Evolutionary conservation across 2,797 vertebrate genomes (phyloP).

Genomic region (Dendrocincla tyrannina): DNA sequence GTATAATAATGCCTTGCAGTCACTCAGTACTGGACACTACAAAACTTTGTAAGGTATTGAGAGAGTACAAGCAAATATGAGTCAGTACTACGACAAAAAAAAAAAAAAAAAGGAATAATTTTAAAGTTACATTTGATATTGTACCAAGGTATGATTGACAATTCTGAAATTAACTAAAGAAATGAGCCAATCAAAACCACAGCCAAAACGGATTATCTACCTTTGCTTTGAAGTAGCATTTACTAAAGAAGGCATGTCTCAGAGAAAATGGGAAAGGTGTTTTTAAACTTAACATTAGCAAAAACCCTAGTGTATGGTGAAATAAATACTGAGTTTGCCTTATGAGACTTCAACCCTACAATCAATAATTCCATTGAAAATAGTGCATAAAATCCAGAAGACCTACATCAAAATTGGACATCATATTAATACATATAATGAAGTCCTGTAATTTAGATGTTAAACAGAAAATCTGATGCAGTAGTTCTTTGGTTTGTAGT

Average conservation of each 20-base stretch:
- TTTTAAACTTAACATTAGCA: neutral
- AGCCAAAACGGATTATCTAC: neutral
- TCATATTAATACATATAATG: neutral
- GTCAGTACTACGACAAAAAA: neutral
- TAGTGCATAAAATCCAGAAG: neutral
- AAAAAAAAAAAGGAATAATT: neutral
- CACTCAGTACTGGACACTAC: neutral
- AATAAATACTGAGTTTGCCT: neutral
- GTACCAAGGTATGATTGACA: neutral
- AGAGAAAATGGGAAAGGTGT: neutral
- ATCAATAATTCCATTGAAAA: neutral
- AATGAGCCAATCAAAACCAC: neutral
- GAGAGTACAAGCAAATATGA: neutral
- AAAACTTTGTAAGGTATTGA: neutral
- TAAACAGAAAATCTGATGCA: neutral
- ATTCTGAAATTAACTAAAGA: neutral
- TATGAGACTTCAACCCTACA: neutral
- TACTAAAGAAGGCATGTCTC: neutral
- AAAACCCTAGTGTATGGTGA: neutral
- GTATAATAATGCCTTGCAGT: neutral
- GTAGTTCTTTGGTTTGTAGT: neutral
- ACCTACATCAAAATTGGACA: neutral
- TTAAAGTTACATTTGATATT: neutral
- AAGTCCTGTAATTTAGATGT: neutral
- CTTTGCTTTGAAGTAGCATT: neutral